A percentile compares a stretch with the other conserved stretches of the same genome.
These are phyloP conservation scores for Drosophila mauritiana DNA, from an alignment of 1,140 invertebrate species.

Conservation along the genomic window DNA sequence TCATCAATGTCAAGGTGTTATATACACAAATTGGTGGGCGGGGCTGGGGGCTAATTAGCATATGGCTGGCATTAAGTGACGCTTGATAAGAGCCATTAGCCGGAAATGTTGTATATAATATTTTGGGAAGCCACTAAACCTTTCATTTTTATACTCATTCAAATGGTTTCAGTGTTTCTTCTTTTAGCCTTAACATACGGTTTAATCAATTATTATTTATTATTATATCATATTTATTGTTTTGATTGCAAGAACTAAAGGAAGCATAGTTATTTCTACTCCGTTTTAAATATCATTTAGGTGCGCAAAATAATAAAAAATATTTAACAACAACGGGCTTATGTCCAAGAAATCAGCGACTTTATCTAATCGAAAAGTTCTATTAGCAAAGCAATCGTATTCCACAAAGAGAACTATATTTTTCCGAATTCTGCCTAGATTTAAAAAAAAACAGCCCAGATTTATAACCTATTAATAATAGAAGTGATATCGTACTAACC, in stretches of 20 bases:
- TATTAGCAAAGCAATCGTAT: slow-evolving; percentile 20
- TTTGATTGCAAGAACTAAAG: no score
- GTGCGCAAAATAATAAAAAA: slow-evolving; percentile 1
- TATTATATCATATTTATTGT: no score
- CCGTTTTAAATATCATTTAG: neutral
- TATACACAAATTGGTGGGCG: neutral
- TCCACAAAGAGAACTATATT: slow-evolving; percentile 11
- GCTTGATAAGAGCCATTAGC: slow-evolving; percentile 22
- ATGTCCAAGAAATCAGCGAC: slow-evolving; percentile 34
- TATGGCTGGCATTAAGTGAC: slow-evolving; percentile 31
- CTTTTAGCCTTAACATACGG: neutral
- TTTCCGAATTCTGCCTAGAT: neutral
- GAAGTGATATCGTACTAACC: slow-evolving; percentile 32
- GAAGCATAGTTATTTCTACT: neutral
- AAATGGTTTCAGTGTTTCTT: neutral
- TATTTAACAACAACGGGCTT: neutral
- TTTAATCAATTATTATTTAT: neutral
- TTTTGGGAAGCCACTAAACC: neutral
- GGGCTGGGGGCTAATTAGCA: slow-evolving; percentile 54
- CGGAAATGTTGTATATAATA: slow-evolving; percentile 10
- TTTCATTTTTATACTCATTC: neutral
- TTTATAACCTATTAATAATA: slow-evolving; percentile 49
- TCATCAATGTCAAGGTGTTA: slow-evolving; percentile 66
- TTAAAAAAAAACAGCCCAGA: slow-evolving; percentile 6
- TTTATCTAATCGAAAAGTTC: slow-evolving; percentile 52